These are phyloP conservation scores for Emmelina monodactyla DNA, from an alignment of 2,888 invertebrate species.

Conservation along the genomic window DNA sequence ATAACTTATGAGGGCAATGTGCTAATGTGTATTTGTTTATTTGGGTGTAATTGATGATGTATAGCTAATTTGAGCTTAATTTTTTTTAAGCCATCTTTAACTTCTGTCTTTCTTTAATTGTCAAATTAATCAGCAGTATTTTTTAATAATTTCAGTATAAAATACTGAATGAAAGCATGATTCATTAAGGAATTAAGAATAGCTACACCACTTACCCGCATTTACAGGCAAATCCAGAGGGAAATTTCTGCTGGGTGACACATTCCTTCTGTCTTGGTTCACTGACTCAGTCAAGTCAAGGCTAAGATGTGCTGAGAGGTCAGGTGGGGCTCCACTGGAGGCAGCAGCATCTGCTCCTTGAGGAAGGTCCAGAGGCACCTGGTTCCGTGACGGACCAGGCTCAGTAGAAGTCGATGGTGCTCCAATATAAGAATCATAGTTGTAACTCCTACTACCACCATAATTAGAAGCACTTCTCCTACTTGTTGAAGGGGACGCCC, in stretches of 20 bases:
- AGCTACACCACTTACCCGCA: conserved; percentile 39
- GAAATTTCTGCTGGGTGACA: conserved; percentile 47
- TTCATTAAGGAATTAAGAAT: no score
- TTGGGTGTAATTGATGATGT: no score
- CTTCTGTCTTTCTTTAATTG: no score
- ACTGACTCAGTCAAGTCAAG: conserved; percentile 58
- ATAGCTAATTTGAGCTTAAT: no score
- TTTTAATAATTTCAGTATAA: no score
- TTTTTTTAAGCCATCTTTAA: no score
- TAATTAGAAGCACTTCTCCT: conserved; percentile 37
- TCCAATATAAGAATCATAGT: conserved; percentile 43
- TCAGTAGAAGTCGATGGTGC: conserved; percentile 36
- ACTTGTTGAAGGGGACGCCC: conserved; percentile 41
- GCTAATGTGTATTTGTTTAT: no score
- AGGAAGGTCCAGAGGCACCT: conserved; percentile 45
- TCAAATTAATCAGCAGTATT: no score
- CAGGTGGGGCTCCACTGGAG: conserved; percentile 37
- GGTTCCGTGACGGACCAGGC: conserved; percentile 28
- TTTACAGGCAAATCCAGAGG: conserved; percentile 54
- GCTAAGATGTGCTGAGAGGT: conserved; percentile 44
- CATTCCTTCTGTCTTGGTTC: conserved; percentile 50
- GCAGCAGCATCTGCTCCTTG: conserved; percentile 41
- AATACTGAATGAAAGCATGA: no score
- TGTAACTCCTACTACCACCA: conserved; percentile 37
- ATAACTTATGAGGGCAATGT: no score